Conservation (phyloP, 1,140 invertebrate species). For the Drepana arcuata region DNA sequence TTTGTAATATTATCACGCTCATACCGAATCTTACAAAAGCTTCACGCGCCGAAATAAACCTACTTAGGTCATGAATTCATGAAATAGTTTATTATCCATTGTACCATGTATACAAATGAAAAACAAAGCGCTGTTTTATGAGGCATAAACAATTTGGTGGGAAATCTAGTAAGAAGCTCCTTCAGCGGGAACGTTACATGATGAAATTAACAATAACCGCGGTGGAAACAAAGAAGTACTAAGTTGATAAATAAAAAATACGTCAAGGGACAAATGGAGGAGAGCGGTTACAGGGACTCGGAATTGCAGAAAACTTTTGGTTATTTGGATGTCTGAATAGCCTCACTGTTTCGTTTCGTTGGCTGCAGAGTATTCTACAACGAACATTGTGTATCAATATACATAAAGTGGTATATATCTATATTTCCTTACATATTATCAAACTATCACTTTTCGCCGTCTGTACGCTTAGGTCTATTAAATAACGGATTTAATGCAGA, state of each 20-base stretch:
- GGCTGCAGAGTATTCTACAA: no score
- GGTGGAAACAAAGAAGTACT: slow-evolving; percentile 25
- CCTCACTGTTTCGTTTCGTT: no score
- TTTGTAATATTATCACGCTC: no score
- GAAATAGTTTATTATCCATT: slow-evolving; percentile 4
- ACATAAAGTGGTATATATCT: no score
- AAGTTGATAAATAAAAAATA: slow-evolving; percentile 37
- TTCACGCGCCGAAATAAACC: slow-evolving; percentile 1
- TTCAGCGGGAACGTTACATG: slow-evolving; percentile 24
- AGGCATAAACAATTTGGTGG: slow-evolving; percentile 25
- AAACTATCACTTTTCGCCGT: no score
- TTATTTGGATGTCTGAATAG: no score
- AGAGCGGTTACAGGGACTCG: slow-evolving; percentile 15
- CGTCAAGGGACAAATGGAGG: slow-evolving; percentile 28
- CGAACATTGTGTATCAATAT: no score
- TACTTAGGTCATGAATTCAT: neutral
- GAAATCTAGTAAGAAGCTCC: slow-evolving; percentile 27
- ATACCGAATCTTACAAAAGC: no score
- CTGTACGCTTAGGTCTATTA: no score
- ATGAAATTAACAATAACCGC: slow-evolving; percentile 37
- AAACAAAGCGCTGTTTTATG: slow-evolving; percentile 21
- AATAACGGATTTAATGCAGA: no score
- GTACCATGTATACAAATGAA: slow-evolving; percentile 7
- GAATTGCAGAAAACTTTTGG: slow-evolving; percentile 18
- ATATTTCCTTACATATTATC: no score